Percentiles rank a stretch among this genome's conserved stretches.
phyloP scores from a whole-genome alignment of 2,888 invertebrate genomes.

The Drosophila eohydei region DNA sequence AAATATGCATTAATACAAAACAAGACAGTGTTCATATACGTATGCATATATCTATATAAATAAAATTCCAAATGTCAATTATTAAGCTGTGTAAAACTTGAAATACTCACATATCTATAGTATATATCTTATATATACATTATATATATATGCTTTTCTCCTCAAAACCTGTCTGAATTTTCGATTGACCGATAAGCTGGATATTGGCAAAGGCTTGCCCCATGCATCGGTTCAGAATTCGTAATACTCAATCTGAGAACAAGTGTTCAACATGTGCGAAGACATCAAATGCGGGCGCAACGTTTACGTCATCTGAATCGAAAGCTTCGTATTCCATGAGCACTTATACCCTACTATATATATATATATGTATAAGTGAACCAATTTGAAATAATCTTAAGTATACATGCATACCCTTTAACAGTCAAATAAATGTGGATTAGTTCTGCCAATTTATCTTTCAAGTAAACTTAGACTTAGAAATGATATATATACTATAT shows the following conservation, averaged over 20 bases:
- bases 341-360: not conserved
- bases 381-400: not conserved
- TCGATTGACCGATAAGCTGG: slow-evolving; percentile 62
- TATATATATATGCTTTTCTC: not conserved
- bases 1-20: slow-evolving; percentile 33
- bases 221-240: slow-evolving; percentile 12
- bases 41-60: slow-evolving; percentile 19
- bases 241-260: slow-evolving; percentile 20
- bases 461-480: not conserved
- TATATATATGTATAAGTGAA: not conserved
- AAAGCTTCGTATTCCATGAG: slow-evolving; percentile 16
- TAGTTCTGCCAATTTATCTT: not conserved
- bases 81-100: slow-evolving; percentile 48
- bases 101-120: slow-evolving; percentile 30
- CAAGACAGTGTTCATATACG: slow-evolving; percentile 13
- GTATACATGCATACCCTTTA: not conserved
- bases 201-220: slow-evolving; percentile 19
- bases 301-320: slow-evolving; percentile 39
- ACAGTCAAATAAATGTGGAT: not conserved
- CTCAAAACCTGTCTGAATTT: slow-evolving; percentile 56
- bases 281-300: slow-evolving; percentile 32
- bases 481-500: not conserved
- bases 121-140: slow-evolving; percentile 6
- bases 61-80: slow-evolving; percentile 51
- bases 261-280: slow-evolving; percentile 39